These are phyloP conservation scores for Trichoplusia ni DNA, from an alignment of 1,140 invertebrate genomes.

Conservation along the genomic window DNA sequence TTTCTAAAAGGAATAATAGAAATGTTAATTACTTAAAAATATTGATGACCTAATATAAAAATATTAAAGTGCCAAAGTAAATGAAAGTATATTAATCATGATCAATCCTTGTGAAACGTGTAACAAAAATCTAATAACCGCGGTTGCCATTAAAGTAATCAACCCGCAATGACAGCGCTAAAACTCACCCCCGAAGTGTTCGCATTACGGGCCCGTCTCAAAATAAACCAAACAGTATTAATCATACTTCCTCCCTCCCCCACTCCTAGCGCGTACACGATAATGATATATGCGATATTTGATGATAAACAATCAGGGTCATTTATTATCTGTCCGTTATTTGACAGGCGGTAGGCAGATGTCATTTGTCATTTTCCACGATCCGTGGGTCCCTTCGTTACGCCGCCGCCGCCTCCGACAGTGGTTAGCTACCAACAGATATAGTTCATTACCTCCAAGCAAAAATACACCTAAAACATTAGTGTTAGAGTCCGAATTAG, in stretches of 20 bases:
- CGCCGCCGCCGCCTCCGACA: conserved; percentile 75
- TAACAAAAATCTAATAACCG: conserved; percentile 29
- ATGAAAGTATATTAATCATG: conserved; percentile 15
- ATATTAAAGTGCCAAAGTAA: conserved; percentile 1
- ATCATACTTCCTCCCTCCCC: conserved; percentile 68
- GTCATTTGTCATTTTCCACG: conserved; percentile 82
- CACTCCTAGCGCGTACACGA: conserved; percentile 63
- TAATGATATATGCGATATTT: conserved; percentile 82
- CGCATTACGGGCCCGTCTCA: conserved; percentile 63
- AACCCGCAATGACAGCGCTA: conserved; percentile 60
- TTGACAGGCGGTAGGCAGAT: conserved; percentile 83
- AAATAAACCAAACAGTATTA: conserved; percentile 81
- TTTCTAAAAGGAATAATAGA: too few relatives aligned
- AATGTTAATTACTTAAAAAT: too few relatives aligned
- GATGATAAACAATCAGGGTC: conserved; percentile 83
- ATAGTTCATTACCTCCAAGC: conserved; percentile 43
- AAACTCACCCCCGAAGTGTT: conserved; percentile 70
- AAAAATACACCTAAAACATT: conserved; percentile 43
- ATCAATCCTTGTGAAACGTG: conserved; percentile 2
- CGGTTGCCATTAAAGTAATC: conserved; percentile 44
- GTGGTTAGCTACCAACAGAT: conserved; percentile 77
- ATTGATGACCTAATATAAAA: too few relatives aligned
- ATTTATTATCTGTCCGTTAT: conserved; percentile 83
- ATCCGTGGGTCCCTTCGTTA: conserved; percentile 78
- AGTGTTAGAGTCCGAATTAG: conserved; percentile 42